Base-by-base conservation (phyloP, 2,888 invertebrate genomes). In the Pyrocoelia pectoralis region DNA sequence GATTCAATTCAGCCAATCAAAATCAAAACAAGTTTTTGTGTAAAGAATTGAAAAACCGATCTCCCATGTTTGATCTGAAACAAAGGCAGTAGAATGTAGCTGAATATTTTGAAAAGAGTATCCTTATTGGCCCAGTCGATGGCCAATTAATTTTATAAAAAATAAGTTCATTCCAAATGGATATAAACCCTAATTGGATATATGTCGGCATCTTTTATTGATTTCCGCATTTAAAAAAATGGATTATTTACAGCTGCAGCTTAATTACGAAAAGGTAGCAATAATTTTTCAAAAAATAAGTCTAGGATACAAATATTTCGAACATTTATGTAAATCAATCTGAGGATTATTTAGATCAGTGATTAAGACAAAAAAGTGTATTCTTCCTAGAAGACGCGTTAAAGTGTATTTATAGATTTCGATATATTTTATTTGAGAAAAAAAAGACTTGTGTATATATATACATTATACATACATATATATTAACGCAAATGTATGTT, bases 1-100 rank as follows among this genome's bases (percentile, higher is more conserved):
- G 72, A 75, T 77, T 73, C 76, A 77, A 78, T 77, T 75, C 77
- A 71, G 74, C 79, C 78, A 79, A 79, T 79, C 76, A 77, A 77
- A 77, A 76, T 74, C 73, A 72, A 72, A 71, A 66, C 71, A 62
- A 68, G 72, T 74, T 75, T 76, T 76, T 76, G 68, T 62, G 59
- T 52, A 54, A 24, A 65, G 67, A 67, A 69, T 54, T 55, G 51
- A 73, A 71, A 69, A 68, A 70, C 69, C 66, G 64, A 67, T 70
- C 71, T 68, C 57, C 75, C 76, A 75, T 75, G 71, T 74, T 73
- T 70, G 72, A 72, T 66, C 61, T 59, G 58, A 61, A 65, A 66
- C 68, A 65, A 68, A 68, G 59, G 65, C 59, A 57, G 61, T 53
- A 65, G 66, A 69, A 70, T 59, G 62, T 51, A 49, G 54, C 56